Base-by-base conservation (phyloP, 92 coral and sea anemone species). In the Nematostella vectensis region DNA sequence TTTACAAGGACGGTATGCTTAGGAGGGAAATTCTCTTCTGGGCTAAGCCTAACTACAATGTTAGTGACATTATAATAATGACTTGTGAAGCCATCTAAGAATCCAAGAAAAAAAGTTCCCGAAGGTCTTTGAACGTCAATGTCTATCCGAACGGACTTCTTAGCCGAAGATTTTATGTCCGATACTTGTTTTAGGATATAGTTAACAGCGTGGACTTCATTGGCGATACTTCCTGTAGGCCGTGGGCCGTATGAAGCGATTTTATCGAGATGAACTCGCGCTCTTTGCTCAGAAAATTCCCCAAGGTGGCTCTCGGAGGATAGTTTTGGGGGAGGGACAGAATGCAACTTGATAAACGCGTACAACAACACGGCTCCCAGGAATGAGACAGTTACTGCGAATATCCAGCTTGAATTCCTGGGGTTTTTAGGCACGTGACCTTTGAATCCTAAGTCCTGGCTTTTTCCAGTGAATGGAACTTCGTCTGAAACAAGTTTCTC, bases 201-300 rank as follows among this genome's bases (percentile, higher is more conserved):
- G n/a, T 87, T 78, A 13, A 87, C 96, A 22, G 96, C 66, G 54
- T 74, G 87, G 33, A 87, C 60, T 58, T 93, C 99, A 47, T 88
- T 87, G 6, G 96, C 99, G 31, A 74, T 60, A 72, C 99, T 93
- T 33, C 99, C 99, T 33, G 99, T 63, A 27, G 96, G 93, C 43
- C 99, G 72, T 25, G 83, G 65, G 12, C 96, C 96, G 55, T 69
- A 82, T 1, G 96, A 93, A 15, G 96, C 74, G 37, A 87, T 72
- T 12, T 47, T 72, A 26, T 87, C 82, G 44, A 93, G 81, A 53
- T 93, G 94, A 1, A 52, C 39, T 27, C 99, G 69, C 11, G 99
- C 99, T 48, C 80, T 68, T 63, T 80, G 86, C 63, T 93, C 99
- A 15, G 89, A 79, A 65, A 93, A 93, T 27, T 93, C 94, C 25